Conservation (phyloP, 2,888 invertebrate species). For the Lymantria dispar region DNA sequence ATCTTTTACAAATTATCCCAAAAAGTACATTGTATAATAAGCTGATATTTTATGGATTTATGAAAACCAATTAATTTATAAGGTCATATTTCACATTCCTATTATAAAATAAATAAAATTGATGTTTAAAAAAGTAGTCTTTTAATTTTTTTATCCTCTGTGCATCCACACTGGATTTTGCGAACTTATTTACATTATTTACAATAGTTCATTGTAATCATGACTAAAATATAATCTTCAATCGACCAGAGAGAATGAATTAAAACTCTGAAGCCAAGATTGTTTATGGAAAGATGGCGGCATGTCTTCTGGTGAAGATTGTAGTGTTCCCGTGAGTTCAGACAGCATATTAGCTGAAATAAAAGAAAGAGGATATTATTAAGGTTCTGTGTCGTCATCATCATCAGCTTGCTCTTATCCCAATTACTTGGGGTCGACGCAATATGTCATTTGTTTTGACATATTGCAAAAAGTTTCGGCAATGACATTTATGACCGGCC, state of each 20-base stretch:
- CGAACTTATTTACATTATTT: slow-evolving; percentile 39
- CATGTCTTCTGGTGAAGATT: slow-evolving; percentile 53
- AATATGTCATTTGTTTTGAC: too few relatives aligned
- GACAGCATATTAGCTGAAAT: slow-evolving; percentile 59
- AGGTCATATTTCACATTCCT: slow-evolving; percentile 26
- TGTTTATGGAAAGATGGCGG: slow-evolving; percentile 51
- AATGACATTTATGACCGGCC: too few relatives aligned
- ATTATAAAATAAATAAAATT: slow-evolving; percentile 23
- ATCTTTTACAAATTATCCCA: too few relatives aligned
- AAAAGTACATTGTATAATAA: too few relatives aligned
- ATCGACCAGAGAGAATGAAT: slow-evolving; percentile 54
- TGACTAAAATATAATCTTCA: slow-evolving; percentile 27
- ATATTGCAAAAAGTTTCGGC: too few relatives aligned
- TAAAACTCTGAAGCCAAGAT: slow-evolving; percentile 62
- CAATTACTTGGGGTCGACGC: too few relatives aligned
- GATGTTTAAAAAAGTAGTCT: slow-evolving; percentile 29
- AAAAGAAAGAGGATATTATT: not conserved
- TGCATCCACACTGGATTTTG: slow-evolving; percentile 2
- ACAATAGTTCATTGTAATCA: slow-evolving; percentile 7
- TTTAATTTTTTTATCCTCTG: slow-evolving; percentile 15
- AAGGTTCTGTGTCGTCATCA: too few relatives aligned
- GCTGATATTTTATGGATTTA: too few relatives aligned
- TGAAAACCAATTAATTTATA: not conserved
- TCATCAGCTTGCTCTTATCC: too few relatives aligned
- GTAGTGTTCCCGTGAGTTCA: slow-evolving; percentile 53